Conservation (phyloP, 2,113 vertebrate species). For the Choloepus hoffmanni region DNA sequence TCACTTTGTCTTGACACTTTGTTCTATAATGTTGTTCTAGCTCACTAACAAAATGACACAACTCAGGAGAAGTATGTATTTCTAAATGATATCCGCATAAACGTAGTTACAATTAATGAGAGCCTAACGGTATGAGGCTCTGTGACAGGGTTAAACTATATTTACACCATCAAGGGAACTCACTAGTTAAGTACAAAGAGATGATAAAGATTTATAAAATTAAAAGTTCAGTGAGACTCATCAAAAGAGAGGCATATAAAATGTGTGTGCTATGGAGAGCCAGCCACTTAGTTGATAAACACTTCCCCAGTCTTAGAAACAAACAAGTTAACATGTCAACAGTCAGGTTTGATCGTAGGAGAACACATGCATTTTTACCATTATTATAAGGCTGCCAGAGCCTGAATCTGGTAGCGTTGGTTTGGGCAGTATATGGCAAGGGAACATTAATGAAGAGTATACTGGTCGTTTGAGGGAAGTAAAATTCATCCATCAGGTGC, state of each 20-base stretch:
- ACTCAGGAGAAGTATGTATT: slow-evolving; percentile 8
- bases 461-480: slow-evolving; percentile 95
- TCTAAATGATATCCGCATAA: slow-evolving; percentile 21
- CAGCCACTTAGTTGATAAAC: slow-evolving; percentile 41
- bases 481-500: slow-evolving; percentile 98
- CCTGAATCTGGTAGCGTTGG: slow-evolving; percentile 94
- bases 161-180: slow-evolving; percentile 24
- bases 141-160: neutral
- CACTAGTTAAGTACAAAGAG: neutral
- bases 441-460: slow-evolving; percentile 96
- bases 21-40: neutral
- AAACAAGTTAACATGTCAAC: slow-evolving; percentile 41
- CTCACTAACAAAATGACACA: slow-evolving; percentile 33
- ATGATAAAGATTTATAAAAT: neutral
- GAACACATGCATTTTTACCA: slow-evolving; percentile 86
- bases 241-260: neutral
- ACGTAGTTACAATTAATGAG: neutral
- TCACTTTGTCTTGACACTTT: slow-evolving; percentile 14
- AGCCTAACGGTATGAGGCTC: neutral
- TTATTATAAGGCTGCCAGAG: slow-evolving; percentile 99
- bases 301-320: slow-evolving; percentile 46
- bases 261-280: neutral
- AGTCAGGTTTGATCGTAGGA: neutral
- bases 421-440: slow-evolving; percentile 93
- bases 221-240: neutral